Percentiles rank a stretch among this genome's conserved stretches.
Evolutionary conservation across 1,140 invertebrate species (phyloP).

Genomic region (Cyclargus thomasi): DNA sequence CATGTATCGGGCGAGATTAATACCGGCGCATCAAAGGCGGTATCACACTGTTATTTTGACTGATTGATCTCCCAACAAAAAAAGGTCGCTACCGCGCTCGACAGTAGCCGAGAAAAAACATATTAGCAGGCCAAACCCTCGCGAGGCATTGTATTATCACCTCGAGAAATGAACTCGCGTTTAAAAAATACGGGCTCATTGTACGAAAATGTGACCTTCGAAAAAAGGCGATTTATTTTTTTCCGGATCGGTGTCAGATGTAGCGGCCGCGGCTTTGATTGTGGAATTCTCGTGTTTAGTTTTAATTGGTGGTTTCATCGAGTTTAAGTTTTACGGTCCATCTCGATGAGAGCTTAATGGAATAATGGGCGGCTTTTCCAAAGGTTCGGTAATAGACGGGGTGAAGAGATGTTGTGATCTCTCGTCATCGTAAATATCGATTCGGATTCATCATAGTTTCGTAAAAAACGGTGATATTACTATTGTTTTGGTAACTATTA

Average conservation of each 20-base stretch:
- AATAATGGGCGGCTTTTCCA: constrained; percentile 75
- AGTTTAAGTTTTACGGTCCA: constrained; percentile 75
- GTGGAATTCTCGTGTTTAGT: constrained; percentile 74
- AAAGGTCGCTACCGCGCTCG: constrained; percentile 72
- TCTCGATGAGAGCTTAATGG: constrained; percentile 74
- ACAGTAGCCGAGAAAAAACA: constrained; percentile 75
- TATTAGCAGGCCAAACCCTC: constrained; percentile 74
- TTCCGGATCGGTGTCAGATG: constrained; percentile 65
- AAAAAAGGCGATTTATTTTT: constrained; percentile 68
- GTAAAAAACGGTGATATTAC: neutral
- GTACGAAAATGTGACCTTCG: constrained; percentile 67
- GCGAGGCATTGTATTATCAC: constrained; percentile 72
- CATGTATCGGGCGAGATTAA: constrained; percentile 71
- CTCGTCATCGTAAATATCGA: constrained; percentile 37
- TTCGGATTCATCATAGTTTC: constrained; percentile 18
- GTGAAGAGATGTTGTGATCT: constrained; percentile 32
- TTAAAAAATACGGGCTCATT: constrained; percentile 27
- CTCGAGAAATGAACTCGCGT: constrained; percentile 26
- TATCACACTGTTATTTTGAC: constrained; percentile 76
- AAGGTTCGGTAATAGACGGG: constrained; percentile 55
- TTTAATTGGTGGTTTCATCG: constrained; percentile 75
- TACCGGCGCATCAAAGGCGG: constrained; percentile 72
- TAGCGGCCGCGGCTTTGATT: constrained; percentile 72
- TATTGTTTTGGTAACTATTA: neutral
- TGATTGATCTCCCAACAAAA: constrained; percentile 73